Evolutionary conservation across 2,888 invertebrate species (phyloP).

Genomic region (Drepana falcataria): DNA sequence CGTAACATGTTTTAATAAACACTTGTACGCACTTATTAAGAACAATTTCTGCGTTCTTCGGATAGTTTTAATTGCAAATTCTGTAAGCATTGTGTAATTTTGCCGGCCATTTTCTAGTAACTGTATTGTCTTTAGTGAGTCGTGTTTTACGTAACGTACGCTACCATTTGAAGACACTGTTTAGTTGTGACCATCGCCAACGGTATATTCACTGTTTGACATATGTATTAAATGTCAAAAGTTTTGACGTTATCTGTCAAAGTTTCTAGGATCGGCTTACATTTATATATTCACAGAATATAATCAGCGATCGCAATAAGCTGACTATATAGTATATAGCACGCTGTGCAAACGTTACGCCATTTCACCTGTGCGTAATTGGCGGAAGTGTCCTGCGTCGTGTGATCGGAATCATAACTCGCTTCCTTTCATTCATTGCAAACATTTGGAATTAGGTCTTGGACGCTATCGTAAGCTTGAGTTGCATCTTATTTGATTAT

Average conservation of each 20-base stretch:
- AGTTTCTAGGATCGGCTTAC: not conserved
- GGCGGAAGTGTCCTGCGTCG: constrained; percentile 23
- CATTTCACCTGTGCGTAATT: constrained; percentile 19
- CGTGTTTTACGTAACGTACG: not conserved
- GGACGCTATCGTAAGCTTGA: not conserved
- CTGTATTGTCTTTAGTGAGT: not conserved
- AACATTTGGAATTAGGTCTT: not conserved
- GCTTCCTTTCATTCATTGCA: constrained; percentile 11
- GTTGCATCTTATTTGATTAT: too few relatives aligned
- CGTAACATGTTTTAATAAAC: constrained; percentile 1
- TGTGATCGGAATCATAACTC: constrained; percentile 23
- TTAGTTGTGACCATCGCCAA: not conserved
- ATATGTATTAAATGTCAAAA: not conserved
- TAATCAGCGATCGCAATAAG: too few relatives aligned
- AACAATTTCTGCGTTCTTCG: not conserved
- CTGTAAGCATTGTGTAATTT: not conserved
- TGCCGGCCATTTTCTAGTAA: not conserved
- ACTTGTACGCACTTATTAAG: not conserved
- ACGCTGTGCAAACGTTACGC: not conserved
- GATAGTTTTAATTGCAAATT: not conserved
- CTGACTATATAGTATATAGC: too few relatives aligned
- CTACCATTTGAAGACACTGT: not conserved
- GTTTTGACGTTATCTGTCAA: not conserved
- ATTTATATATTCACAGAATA: too few relatives aligned
- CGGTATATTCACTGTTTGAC: not conserved